Base-by-base conservation (phyloP, 2,113 vertebrate genomes). In the Nipponia nippon region DNA sequence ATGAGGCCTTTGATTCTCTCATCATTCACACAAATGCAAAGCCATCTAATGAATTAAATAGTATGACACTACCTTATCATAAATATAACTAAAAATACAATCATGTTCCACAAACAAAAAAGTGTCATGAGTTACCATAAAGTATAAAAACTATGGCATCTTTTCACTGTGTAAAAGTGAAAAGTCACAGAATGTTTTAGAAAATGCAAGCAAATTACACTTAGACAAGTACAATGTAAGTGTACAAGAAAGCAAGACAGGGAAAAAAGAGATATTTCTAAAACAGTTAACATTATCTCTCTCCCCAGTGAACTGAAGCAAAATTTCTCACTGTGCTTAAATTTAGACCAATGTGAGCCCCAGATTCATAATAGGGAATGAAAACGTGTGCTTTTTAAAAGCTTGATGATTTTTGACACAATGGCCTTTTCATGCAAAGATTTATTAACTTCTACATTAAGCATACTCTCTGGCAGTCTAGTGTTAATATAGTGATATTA, bases 221-320 rank as follows among this genome's bases (percentile, higher is more conserved):
- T 50, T 49, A 44, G 59, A 52, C 11, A 63, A 72, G 20, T 46
- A 59, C 29, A 81, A 19, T 36, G 1, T 27, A 84, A 50, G 20
- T 15, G 13, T 47, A 62, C 6, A 73, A 71, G 42, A 58, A 80
- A 55, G 8, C 4, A 61, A 36, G 49, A 58, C 0, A 3, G 2
- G 3, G 16, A 18, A 46, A 62, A 53, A 46, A 6, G 7, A 63
- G 8, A 7, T 19, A 66, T 77, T 91, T 75, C 23, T 56, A 21
- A 69, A 86, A 23, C 4, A 63, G 16, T 42, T 67, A 59, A 42
- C 5, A 21, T 17, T 65, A 4, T 22, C 16, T 83, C 32, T 83
- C 25, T 40, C 9, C 21, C 0, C 0, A 44, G 20, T 13, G 2
- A 66, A 5, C 11, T 42, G 44, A 86, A 78, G 14, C 14, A 71